phyloP scores from a whole-genome alignment of 2,113 vertebrate species.

The Bufo gargarizans region DNA sequence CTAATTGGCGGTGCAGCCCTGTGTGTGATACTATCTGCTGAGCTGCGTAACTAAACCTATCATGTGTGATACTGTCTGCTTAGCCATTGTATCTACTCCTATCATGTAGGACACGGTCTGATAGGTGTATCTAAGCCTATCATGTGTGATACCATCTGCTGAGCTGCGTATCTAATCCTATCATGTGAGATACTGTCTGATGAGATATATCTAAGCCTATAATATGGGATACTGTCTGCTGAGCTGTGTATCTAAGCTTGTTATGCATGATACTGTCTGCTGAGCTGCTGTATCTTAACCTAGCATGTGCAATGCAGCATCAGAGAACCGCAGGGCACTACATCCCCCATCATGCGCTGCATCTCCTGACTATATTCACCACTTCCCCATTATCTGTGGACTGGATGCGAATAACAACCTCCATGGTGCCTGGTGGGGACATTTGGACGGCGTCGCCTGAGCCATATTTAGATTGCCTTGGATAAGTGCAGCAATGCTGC shows the following conservation, averaged over 20 bases:
- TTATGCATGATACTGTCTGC: background rate
- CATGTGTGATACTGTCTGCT: background rate
- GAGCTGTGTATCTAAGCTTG: background rate
- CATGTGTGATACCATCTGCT: too few relatives aligned
- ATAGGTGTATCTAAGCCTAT: too few relatives aligned
- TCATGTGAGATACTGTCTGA: background rate
- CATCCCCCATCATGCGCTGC: too few relatives aligned
- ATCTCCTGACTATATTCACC: background rate
- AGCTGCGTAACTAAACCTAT: background rate
- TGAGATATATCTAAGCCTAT: background rate
- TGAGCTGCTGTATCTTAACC: background rate
- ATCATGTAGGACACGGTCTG: background rate
- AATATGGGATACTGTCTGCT: background rate
- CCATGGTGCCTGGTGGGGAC: background rate
- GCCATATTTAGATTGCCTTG: background rate
- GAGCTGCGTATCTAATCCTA: background rate
- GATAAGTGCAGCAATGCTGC: background rate
- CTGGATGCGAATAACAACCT: background rate
- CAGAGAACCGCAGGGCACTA: too few relatives aligned
- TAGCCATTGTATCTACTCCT: background rate
- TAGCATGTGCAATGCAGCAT: background rate
- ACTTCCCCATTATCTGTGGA: background rate
- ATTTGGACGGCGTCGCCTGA: background rate
- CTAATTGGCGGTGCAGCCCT: too few relatives aligned
- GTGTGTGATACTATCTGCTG: too few relatives aligned